Base-by-base conservation (phyloP, 1,140 invertebrate genomes). In the Telenomus remus region DNA sequence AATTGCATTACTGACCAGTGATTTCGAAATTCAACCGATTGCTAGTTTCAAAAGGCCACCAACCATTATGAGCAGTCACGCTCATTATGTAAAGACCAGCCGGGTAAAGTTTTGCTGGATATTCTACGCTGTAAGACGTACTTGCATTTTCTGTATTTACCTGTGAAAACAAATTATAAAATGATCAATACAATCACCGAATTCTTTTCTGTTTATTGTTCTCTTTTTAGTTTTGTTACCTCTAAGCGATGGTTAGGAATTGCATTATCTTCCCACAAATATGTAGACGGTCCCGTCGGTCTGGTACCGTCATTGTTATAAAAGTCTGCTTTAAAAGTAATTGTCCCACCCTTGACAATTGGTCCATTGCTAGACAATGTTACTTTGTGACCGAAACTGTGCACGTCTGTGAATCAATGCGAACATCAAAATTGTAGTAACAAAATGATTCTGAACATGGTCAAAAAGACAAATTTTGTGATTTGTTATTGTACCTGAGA, bases 291-390 rank as follows among this genome's bases (percentile, higher is more conserved):
- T 33, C 84, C 87, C 9, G 44, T 73, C 9, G 88, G 86, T 63
- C 87, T 81, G 1, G 61, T 33, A 4, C 85, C 88, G 63, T 86
- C 68, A 37, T 82, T 79, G 13, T 86, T 82, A 46, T 84, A 85
- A 5, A 93, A 80, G 70, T 89, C 87, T n/a, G 91, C 92, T 78
- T 82, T 90, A 79, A 93, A 92, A 49, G 89, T 91, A 39, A 93
- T 89, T 61, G 89, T 90, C 8, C 90, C 91, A 34, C 92, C 93
- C 47, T 90, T 81, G n/a, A 93, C 90, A 16, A 90, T 89, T 65
- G 91, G 92, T 13, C 91, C 91, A 87, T 92, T 87, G 47, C 89
- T 89, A 0, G 81, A 81, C 35, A 92, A 70, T 68, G 91, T 81
- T 66, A 82, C 75, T 57, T 59, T 76, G 5, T 65, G 66, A 11